Evolutionary conservation across 1,140 invertebrate genomes (phyloP), one percentile per base, ranked within the genome.

Genomic region (Eurosta solidaginis): DNA sequence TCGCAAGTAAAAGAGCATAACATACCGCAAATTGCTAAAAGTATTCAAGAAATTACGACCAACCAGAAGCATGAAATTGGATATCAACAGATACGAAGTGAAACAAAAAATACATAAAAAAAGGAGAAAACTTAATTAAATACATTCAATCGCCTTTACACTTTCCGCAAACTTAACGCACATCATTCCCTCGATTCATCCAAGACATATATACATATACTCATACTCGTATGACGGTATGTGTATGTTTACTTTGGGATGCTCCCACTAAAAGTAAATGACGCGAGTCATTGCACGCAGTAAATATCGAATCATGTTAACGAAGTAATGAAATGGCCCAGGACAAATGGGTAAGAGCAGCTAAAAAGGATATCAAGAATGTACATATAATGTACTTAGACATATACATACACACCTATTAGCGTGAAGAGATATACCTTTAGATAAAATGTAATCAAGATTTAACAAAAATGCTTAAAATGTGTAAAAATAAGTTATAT

Each of bases 241-340:
- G n/a, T 40, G 2, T 20, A 14, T 63, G 59, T 68, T n/a, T 42
- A 40, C 14, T 14, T 68, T n/a, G 59, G n/a, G 17, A 12, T 40
- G n/a, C n/a, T 68, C 59, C 33, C 47, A 47, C 27, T 75, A 27
- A 75, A 75, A 75, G 47, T 50, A 75, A 75, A 75, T 75, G 74
- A 22, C 22, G 74, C 74, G 74, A 75, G 74, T 75, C 74, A 40
- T 75, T 50, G 74, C 59, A 75, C 74, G 74, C 74, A 75, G 47
- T 75, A 75, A 75, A 75, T 45, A 75, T 75, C 74, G 74, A 75
- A 75, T 75, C 74, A 75, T 75, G 74, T 75, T 75, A 75, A 75
- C 74, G 47, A 75, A 75, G 47, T 47, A 45, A 36, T 75, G 74
- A 75, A 75, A 75, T 75, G 74, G 47, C 22, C 42, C 74, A 75